Base-by-base conservation (phyloP, 2,797 vertebrate genomes). In the Spheniscus humboldti region DNA sequence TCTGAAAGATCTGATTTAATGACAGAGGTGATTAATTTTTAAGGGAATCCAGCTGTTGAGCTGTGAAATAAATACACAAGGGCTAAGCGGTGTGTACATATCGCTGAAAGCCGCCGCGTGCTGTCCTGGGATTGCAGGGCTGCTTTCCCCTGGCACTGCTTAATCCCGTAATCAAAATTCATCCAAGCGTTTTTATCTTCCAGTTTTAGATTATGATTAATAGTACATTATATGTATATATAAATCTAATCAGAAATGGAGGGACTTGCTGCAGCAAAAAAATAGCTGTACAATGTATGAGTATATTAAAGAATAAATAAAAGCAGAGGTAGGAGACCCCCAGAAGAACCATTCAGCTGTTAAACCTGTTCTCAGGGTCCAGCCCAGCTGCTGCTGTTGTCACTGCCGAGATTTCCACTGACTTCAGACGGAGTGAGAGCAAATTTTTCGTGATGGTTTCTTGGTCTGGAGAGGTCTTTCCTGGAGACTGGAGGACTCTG, bases 1-100 rank as follows among this genome's bases (percentile, higher is more conserved):
- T 80, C 84, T 75, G 88, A 91, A 93, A 88, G 94, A 96, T 97
- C 95, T 91, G 86, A 85, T 96, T 96, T 98, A 97, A 92, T 87
- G 96, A 95, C 91, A 80, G 90, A 94, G 82, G 94, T 97, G 97
- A 97, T 97, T 96, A 96, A 97, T 98, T 97, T 96, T 73, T 47
- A 28, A 91, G 94, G 96, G 96, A 96, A 94, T 87, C 86, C 94
- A 97, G 91, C 95, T 95, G 94, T 63, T 93, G 89, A 73, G 76
- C 94, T 94, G 85, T 82, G 96, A 93, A 90, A 76, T 91, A 96
- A 94, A 89, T 64, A 85, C 8, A 25, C 30, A 24, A 45, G 90
- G 91, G 91, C 82, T 92, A 37, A 82, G 83, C 50, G 2, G 83
- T 10, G 63, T 62, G 95, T n/a, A 13, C 67, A 18, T 11, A 30